Evolutionary conservation across 1,140 invertebrate genomes (phyloP), one percentile per base, ranked within the genome.

Genomic region (Sesamia nonagrioides): DNA sequence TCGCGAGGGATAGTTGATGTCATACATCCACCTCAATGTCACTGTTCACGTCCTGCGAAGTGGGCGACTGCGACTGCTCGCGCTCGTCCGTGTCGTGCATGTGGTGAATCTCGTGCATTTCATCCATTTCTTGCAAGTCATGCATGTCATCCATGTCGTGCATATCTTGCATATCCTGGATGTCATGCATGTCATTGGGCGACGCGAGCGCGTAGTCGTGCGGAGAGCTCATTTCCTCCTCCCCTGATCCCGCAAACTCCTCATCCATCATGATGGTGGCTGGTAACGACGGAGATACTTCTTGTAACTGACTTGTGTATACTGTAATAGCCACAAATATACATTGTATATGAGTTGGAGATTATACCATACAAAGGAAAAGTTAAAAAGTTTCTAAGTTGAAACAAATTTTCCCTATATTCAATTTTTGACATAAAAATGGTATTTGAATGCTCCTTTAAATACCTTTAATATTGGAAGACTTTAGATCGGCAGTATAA

Each of bases 181-280:
- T 75, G 54, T 91, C 90, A 2, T 79, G 74, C 7, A 82, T 73
- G 27, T 91, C 91, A 18, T 77, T 71, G 0, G 91, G 91, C 0
- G 93, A 93, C 42, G 87, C 87, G 3, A 88, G 80, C 3, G 88
- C 80, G 54, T 89, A 92, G 5, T 94, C 91, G 6, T 88, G 88
- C 2, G 92, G 91, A 0, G 91, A 92, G 72, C 89, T 92, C 54
- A 86, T 61, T 6, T 91, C 90, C 48, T 92, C 91, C 2, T 93
- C 92, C 1, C 89, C 84, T 13, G 92, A 91, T 2, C 81, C 85
- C 0, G 86, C 73, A 40, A 91, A 66, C 2, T 95, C 93, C 54
- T 95, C 95, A 50, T 94, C 93, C 94, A 95, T 95, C 90, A 95
- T 90, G 85, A 95, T 95, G 13, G 93, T 86, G 0, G 94, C 92